Evolutionary conservation across 2,888 invertebrate genomes (phyloP).

Genomic region (Drosophila picticornis): DNA sequence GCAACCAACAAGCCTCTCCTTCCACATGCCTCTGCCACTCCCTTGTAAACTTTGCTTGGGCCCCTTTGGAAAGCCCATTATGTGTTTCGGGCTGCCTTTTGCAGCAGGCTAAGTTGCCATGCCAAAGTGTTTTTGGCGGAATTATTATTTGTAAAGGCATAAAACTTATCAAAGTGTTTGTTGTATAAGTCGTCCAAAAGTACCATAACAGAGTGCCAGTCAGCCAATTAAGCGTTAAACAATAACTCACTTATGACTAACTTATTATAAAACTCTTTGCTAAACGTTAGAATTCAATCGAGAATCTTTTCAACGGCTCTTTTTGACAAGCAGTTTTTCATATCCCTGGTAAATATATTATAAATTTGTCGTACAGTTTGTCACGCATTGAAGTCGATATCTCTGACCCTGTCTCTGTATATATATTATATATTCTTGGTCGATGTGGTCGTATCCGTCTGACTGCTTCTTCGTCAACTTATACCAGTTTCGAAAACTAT

Average conservation of each 20-base stretch:
- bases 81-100: constrained; percentile 37
- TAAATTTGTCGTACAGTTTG: background rate
- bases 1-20: constrained; percentile 4
- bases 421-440: background rate
- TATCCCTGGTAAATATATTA: background rate
- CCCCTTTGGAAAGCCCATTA: constrained; percentile 50
- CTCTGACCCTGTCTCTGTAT: background rate
- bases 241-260: background rate
- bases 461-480: background rate
- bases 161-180: constrained; percentile 46
- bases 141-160: constrained; percentile 34
- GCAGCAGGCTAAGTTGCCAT: constrained; percentile 20
- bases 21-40: background rate
- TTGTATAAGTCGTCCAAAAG: constrained; percentile 30
- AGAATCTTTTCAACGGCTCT: background rate
- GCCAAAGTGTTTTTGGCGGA: constrained; percentile 31
- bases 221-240: constrained; percentile 19
- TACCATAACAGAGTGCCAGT: constrained; percentile 14
- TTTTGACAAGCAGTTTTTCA: background rate
- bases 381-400: background rate
- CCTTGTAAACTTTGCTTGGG: constrained; percentile 3
- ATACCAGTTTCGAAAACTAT: too few species aligned
- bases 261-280: background rate
- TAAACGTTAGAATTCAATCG: background rate
- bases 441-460: background rate